Percentiles rank a stretch among this genome's conserved stretches.
Evolutionary conservation across 2,888 invertebrate species (phyloP).

Genomic region (Lasioglossum morio): DNA sequence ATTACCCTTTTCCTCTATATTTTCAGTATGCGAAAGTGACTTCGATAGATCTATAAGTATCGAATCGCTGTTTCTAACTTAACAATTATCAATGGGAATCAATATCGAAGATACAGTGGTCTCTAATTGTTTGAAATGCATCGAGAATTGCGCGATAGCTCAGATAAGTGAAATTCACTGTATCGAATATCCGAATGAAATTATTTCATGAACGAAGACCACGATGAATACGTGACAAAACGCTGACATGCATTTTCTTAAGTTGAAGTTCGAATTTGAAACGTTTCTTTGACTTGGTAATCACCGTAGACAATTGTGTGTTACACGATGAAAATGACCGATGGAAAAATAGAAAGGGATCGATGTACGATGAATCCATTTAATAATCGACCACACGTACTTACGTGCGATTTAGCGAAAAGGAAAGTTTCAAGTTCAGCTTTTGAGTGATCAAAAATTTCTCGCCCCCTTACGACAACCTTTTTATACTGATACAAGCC

Average conservation of each 20-base stretch:
- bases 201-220: slow-evolving; percentile 9
- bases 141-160: neutral
- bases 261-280: neutral
- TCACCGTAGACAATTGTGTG: neutral
- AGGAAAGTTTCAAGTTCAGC: slow-evolving; percentile 11
- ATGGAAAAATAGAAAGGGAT: neutral
- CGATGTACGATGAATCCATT: neutral
- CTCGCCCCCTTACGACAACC: slow-evolving; percentile 19
- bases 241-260: slow-evolving; percentile 15
- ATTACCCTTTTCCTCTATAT: slow-evolving; percentile 15
- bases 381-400: neutral
- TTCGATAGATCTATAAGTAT: slow-evolving; percentile 19
- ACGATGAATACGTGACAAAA: slow-evolving; percentile 16
- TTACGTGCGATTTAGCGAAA: neutral
- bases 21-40: slow-evolving; percentile 28
- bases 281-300: neutral
- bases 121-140: neutral
- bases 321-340: neutral
- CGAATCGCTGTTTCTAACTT: slow-evolving; percentile 1
- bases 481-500: slow-evolving; percentile 50
- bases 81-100: slow-evolving; percentile 22
- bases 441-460: neutral
- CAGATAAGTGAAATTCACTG: neutral
- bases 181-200: slow-evolving; percentile 22
- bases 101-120: slow-evolving; percentile 29